Percentiles rank a stretch among this genome's conserved stretches.
These are phyloP conservation scores for Talpa occidentalis DNA, from an alignment of 2,113 vertebrate genomes.

Conservation along the genomic window DNA sequence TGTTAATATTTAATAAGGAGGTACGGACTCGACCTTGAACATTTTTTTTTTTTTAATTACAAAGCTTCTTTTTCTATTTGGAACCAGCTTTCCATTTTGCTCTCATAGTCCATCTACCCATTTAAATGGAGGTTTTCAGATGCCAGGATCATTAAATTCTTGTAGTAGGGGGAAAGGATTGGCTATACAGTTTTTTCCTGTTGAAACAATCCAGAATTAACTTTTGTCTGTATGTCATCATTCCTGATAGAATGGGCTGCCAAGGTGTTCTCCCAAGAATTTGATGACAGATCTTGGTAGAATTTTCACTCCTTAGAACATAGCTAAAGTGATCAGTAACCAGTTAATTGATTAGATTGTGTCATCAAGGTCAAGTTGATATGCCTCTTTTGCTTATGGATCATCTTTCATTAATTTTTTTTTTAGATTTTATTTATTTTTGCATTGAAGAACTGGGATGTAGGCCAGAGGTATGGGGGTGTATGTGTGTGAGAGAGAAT, in stretches of 20 bases:
- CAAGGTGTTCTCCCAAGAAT: neutral
- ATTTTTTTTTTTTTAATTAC: slow-evolving; percentile 16
- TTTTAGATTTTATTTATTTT: no score
- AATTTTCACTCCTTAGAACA: neutral
- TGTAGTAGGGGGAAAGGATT: neutral
- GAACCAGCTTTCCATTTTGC: neutral
- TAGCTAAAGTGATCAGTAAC: neutral
- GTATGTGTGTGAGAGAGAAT: no score
- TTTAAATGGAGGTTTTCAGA: neutral
- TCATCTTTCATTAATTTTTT: neutral
- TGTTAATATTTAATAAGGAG: neutral
- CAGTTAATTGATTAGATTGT: neutral
- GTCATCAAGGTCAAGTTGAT: neutral
- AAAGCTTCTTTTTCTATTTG: slow-evolving; percentile 8
- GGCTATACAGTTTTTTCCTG: neutral
- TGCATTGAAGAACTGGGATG: no score
- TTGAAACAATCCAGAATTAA: neutral
- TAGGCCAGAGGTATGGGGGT: no score
- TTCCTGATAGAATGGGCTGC: neutral
- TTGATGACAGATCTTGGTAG: neutral
- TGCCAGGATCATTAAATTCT: neutral
- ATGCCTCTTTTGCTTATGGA: neutral
- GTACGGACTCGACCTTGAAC: neutral
- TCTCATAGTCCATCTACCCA: neutral
- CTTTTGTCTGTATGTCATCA: neutral